These are phyloP conservation scores for Ectropis grisescens DNA, from an alignment of 1,140 invertebrate species.

Conservation along the genomic window DNA sequence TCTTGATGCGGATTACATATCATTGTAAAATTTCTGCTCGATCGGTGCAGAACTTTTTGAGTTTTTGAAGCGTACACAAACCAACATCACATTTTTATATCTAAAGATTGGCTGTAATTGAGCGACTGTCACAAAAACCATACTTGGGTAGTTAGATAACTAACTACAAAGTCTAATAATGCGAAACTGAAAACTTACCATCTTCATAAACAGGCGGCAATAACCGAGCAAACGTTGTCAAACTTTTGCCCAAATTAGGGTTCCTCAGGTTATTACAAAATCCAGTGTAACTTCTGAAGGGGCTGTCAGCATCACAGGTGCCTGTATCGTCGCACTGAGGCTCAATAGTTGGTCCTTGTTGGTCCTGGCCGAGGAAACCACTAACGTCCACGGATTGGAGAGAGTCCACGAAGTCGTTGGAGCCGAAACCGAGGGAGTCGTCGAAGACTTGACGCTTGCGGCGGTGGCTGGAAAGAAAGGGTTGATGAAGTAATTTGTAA, in stretches of 20 bases:
- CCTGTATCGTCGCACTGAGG: conserved; percentile 76
- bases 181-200: too few relatives aligned
- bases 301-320: conserved; percentile 83
- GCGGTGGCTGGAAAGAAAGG: conserved; percentile 47
- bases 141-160: too few relatives aligned
- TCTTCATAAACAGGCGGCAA: conserved; percentile 92
- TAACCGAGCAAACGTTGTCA: conserved; percentile 89
- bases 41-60: too few relatives aligned
- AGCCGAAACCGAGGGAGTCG: conserved; percentile 75
- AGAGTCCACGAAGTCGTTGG: conserved; percentile 78
- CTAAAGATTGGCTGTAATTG: too few relatives aligned
- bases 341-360: conserved; percentile 63
- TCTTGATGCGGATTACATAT: too few relatives aligned
- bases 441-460: conserved; percentile 82
- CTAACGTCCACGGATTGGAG: conserved; percentile 82
- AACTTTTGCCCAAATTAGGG: conserved; percentile 86
- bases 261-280: conserved; percentile 93
- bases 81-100: too few relatives aligned
- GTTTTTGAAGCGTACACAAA: too few relatives aligned
- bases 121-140: too few relatives aligned
- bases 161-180: too few relatives aligned
- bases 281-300: conserved; percentile 87
- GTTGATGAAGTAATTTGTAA: too few relatives aligned
- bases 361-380: conserved; percentile 68
- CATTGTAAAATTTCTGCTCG: too few relatives aligned